These are phyloP conservation scores for Trichonephila clavipes DNA, from an alignment of 1,140 invertebrate genomes.

Conservation along the genomic window DNA sequence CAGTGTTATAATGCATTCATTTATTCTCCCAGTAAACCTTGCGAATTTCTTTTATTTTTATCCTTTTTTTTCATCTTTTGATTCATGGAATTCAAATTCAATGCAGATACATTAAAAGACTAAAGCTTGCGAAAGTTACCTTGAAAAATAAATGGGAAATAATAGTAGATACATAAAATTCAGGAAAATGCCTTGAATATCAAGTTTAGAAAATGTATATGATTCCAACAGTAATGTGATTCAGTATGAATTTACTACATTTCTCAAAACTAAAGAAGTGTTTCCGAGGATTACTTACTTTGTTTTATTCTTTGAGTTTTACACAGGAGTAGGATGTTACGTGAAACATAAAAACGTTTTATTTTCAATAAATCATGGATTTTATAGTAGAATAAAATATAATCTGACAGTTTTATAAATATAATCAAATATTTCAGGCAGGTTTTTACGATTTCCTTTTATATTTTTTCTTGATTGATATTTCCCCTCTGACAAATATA, in stretches of 20 bases:
- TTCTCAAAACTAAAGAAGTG: neutral
- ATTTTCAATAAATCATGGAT: slow-evolving; percentile 22
- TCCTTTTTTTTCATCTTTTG: neutral
- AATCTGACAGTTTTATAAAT: neutral
- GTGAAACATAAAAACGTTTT: neutral
- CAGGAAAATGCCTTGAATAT: neutral
- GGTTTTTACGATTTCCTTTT: neutral
- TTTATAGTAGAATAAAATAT: slow-evolving; percentile 12
- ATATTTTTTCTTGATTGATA: neutral
- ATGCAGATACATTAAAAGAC: slow-evolving; percentile 27
- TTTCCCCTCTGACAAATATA: neutral
- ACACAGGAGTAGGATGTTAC: neutral
- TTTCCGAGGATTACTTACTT: neutral
- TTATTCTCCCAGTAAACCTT: neutral
- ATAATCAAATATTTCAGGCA: slow-evolving; percentile 19
- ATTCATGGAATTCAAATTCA: neutral
- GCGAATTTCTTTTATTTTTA: neutral
- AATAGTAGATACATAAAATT: neutral
- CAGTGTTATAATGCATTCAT: slow-evolving; percentile 4
- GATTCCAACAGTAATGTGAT: neutral
- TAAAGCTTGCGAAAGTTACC: neutral
- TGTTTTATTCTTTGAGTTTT: neutral
- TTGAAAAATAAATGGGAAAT: neutral
- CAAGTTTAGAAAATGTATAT: neutral
- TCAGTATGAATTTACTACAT: neutral